These are phyloP conservation scores for Oxyscelio sp. DNA, from an alignment of 2,888 invertebrate species.

Conservation along the genomic window DNA sequence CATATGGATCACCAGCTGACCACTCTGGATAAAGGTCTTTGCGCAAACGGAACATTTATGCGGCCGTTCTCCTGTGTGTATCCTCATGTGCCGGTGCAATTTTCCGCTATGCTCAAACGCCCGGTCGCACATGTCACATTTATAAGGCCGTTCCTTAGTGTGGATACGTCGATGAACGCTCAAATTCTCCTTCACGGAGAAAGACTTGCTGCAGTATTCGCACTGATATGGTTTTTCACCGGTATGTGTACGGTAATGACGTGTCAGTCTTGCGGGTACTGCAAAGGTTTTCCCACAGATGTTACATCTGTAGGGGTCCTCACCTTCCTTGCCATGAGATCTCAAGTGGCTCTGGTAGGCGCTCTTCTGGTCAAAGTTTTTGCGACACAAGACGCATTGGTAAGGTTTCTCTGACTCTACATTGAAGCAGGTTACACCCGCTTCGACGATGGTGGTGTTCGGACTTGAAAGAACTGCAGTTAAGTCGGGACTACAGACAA, in stretches of 20 bases:
- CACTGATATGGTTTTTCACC: too few species aligned
- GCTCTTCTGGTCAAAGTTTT: constrained; percentile 93
- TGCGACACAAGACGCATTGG: constrained; percentile 92
- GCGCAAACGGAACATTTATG: constrained; percentile 96
- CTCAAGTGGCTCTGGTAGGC: constrained; percentile 92
- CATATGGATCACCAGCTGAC: constrained; percentile 96
- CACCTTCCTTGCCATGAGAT: constrained; percentile 90
- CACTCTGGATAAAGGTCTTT: constrained; percentile 97
- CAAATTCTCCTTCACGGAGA: too few species aligned
- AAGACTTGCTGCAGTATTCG: too few species aligned
- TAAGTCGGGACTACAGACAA: constrained; percentile 90
- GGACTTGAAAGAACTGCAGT: constrained; percentile 87
- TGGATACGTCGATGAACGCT: too few species aligned
- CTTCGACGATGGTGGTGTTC: constrained; percentile 22
- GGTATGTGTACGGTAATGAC: too few species aligned
- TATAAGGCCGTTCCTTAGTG: too few species aligned
- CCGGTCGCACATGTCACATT: constrained; percentile 95
- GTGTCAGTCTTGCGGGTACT: constrained; percentile 95
- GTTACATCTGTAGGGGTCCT: constrained; percentile 95
- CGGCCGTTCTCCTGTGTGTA: constrained; percentile 96
- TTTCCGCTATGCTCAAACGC: constrained; percentile 97
- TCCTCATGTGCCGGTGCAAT: constrained; percentile 96
- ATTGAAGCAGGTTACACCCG: constrained; percentile 43
- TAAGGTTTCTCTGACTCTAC: constrained; percentile 87
- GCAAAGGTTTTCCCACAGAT: constrained; percentile 97